Percentiles rank a stretch among this genome's conserved stretches.
Conservation (phyloP, 2,113 vertebrate species). For the Brachionichthys hirsutus region DNA sequence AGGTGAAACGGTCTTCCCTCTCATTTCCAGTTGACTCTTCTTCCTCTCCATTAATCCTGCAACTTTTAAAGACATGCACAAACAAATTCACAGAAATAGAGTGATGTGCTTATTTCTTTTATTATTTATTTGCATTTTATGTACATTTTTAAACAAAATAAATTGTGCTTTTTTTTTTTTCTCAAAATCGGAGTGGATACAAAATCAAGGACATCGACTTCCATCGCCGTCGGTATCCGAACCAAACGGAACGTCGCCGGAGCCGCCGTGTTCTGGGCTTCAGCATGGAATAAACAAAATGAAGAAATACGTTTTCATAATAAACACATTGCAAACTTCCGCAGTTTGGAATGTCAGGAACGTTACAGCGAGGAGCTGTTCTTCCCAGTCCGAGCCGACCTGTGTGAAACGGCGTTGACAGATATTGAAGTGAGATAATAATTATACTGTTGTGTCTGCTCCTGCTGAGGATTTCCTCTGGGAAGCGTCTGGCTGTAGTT, state of each 20-base stretch:
- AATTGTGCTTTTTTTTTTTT: not conserved
- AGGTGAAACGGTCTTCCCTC: conserved; percentile 48
- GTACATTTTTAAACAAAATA: too few relatives aligned
- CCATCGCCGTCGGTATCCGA: not conserved
- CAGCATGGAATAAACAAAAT: not conserved
- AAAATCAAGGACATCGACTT: not conserved
- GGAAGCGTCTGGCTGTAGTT: conserved; percentile 64
- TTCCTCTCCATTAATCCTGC: conserved; percentile 14
- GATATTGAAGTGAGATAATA: conserved; percentile 52
- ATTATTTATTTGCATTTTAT: too few relatives aligned
- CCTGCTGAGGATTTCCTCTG: conserved; percentile 66
- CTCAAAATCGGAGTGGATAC: not conserved
- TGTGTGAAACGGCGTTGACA: conserved; percentile 39
- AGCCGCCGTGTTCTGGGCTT: not conserved
- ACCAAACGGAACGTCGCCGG: not conserved
- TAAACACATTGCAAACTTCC: not conserved
- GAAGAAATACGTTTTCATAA: not conserved
- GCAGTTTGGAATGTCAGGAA: not conserved
- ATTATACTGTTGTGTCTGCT: conserved; percentile 61
- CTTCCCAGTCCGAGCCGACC: conserved; percentile 15
- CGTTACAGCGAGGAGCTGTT: not conserved
- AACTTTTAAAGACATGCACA: conserved; percentile 5
- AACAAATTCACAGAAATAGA: too few relatives aligned
- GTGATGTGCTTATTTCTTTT: too few relatives aligned
- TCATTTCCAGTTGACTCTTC: conserved; percentile 41